Evolutionary conservation across 2,888 invertebrate genomes (phyloP).

Genomic region (Cephus rjabovi): DNA sequence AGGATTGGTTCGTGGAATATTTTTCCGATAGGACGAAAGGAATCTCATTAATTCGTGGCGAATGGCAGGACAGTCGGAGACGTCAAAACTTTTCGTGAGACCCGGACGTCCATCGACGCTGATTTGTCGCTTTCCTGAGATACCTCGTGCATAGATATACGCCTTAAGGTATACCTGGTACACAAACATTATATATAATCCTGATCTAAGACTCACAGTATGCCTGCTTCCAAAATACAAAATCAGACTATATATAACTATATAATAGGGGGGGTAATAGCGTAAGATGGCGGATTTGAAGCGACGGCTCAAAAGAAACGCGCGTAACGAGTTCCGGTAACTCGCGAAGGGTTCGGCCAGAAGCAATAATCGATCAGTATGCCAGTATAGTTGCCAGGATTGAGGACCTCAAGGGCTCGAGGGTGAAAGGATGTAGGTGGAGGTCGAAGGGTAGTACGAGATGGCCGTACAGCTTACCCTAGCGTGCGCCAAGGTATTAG

Average conservation of each 20-base stretch:
- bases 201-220: not conserved
- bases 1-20: slow-evolving; percentile 39
- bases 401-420: not conserved
- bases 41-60: slow-evolving; percentile 60
- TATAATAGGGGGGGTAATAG: not conserved
- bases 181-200: not conserved
- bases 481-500: slow-evolving; percentile 28
- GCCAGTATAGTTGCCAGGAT: not conserved
- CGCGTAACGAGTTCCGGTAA: not conserved
- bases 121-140: not conserved
- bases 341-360: not conserved
- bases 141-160: not conserved
- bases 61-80: slow-evolving; percentile 37
- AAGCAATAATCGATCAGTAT: not conserved
- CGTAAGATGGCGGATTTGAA: not conserved
- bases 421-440: not conserved
- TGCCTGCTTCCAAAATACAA: not conserved
- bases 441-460: slow-evolving; percentile 10
- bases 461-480: slow-evolving; percentile 18
- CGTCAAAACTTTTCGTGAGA: slow-evolving; percentile 54
- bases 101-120: slow-evolving; percentile 24
- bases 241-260: not conserved
- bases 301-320: not conserved
- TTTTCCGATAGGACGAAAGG: slow-evolving; percentile 54
- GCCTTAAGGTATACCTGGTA: not conserved